Conservation (phyloP, 2,797 vertebrate genomes). For the Notamacropus eugenii region DNA sequence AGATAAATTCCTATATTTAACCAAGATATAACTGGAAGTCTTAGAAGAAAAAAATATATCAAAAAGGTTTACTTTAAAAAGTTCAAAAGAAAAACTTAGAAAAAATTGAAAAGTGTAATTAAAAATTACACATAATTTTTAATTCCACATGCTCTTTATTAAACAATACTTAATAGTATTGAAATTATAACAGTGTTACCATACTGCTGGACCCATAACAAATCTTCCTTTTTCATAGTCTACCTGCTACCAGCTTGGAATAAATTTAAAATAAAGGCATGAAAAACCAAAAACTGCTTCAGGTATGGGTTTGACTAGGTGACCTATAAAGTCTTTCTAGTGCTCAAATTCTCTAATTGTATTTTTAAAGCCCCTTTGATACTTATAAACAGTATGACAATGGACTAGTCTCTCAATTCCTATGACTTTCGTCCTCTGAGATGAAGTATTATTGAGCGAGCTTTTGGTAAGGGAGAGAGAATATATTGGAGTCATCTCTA, state of each 20-base stretch:
- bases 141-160: not conserved
- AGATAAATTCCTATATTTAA: not conserved
- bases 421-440: too few species aligned
- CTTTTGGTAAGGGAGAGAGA: not conserved
- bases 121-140: not conserved
- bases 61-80: slow-evolving; percentile 37
- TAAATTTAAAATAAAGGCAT: slow-evolving; percentile 15
- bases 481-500: not conserved
- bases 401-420: too few species aligned
- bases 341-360: too few species aligned
- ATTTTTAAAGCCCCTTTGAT: too few species aligned
- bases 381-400: too few species aligned
- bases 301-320: too few species aligned
- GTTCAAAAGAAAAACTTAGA: slow-evolving; percentile 53
- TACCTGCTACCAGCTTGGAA: not conserved
- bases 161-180: not conserved
- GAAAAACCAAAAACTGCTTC: not conserved
- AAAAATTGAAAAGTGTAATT: not conserved
- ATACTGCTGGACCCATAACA: not conserved
- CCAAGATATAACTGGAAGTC: not conserved
- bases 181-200: slow-evolving; percentile 33
- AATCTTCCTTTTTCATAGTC: slow-evolving; percentile 1
- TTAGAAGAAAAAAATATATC: not conserved
- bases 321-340: too few species aligned
- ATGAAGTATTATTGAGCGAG: not conserved